Base-by-base conservation (phyloP, 1,140 invertebrate genomes). In the Lordiphosa mommai region DNA sequence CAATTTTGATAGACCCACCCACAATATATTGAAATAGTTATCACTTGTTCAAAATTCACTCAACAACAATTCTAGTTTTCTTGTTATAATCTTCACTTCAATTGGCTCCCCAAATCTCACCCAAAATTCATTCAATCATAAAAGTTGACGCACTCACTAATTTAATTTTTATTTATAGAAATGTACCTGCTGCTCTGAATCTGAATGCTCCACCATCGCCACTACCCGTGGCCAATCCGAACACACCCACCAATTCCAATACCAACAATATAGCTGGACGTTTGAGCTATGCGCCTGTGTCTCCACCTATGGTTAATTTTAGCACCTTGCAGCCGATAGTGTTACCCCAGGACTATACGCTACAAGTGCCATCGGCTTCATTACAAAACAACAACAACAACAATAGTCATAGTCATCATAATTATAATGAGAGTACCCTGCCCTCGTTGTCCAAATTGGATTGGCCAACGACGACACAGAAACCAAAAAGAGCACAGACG, bases 321-420 rank as follows among this genome's bases (percentile, higher is more conserved):
- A 84, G 77, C 52, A 50, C 49, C 3, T 27, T 82, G 56, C 77
- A 84, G 29, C 77, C 77, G 5, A 77, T 82, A 13, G 51, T 72
- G 12, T 17, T 82, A 29, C 33, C 59, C 17, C 65, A 70, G 33
- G 77, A 82, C 33, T 84, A 72, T 47, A 44, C 40, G 9, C 50
- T 82, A 32, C 77, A 82, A 51, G 57, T 68, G 46, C 67, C 77
- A 46, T 46, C 66, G 12, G 17, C 34, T 36, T 52, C 71, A 27
- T 13, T 68, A 47, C 46, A 65, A 0, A 51, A 37, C 34, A 51
- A 49, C 27, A 41, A 51, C 12, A 41, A 69, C 16, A 71, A 58
- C 8, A 71, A 52, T 27, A 63, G 57, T 37, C 51, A 33, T 13
- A 65, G 44, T 38, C 59, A 37, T 29, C 59, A 59, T 7, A 61